Evolutionary conservation across 2,797 vertebrate species (phyloP), one percentile per base, ranked within the genome.

Genomic region (Dromococcyx pavoninus): DNA sequence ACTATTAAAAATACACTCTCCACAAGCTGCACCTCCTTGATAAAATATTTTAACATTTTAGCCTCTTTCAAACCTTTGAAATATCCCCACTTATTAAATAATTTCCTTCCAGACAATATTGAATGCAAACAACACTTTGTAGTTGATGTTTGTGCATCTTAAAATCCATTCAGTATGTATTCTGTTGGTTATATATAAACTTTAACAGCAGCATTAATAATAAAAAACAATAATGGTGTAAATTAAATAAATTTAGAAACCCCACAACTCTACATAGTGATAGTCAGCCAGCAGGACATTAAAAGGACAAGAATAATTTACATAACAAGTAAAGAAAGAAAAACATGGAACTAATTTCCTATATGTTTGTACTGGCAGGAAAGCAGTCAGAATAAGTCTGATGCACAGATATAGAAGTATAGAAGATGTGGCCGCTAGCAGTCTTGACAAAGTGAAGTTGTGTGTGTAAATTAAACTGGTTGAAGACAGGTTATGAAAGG

Each of bases 381-480:
- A 46, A 76, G 33, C 21, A 65, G 58, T 17, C 0, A 2, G 18
- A 85, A 0, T 35, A 62, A 50, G 14, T 50, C 33, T 35, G 21
- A 73, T 0, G 0, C 32, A 39, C 25, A 70, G 35, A 2, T 33
- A 84, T 2, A 46, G 70, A 51, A 66, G 35, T 21, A 46, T 2
- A 70, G 33, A 77, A 56, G 32, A 66, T 39, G 37, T 73, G 16
- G 43, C 32, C 82, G 17, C 75, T 82, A 65, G 10, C 30, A 53
- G 5, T 53, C 61, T 14, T 14, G 25, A 37, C 1, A 2, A 7
- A 43, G 58, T 32, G 48, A 83, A 78, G 37, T 19, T n/a, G 17
- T 1, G 3, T 10, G 10, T 22, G 8, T 18, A 51, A 88, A 74
- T 39, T 50, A 62, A 83, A 62, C 23, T 54, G 10, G 13, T 4